Conservation (phyloP, 2,888 invertebrate genomes). For the Perizoma flavofasciatum region DNA sequence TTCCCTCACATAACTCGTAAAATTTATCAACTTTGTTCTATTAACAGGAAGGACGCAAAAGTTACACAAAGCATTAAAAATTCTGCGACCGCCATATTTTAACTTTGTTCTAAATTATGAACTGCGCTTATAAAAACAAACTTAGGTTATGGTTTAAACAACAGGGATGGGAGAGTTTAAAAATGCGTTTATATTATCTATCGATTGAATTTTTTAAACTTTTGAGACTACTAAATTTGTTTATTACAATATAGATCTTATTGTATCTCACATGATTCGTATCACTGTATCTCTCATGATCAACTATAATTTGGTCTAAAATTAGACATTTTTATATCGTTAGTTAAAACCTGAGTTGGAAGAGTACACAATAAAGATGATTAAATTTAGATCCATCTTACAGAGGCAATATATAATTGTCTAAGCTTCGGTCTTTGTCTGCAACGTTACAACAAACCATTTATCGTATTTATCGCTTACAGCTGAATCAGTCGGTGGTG, state of each 20-base stretch:
- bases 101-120: slow-evolving; percentile 21
- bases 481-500: slow-evolving; percentile 8
- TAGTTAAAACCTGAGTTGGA: too few species aligned
- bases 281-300: too few species aligned
- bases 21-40: slow-evolving; percentile 14
- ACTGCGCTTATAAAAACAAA: slow-evolving; percentile 18
- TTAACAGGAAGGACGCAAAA: slow-evolving; percentile 14
- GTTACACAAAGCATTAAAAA: slow-evolving; percentile 17
- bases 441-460: too few species aligned
- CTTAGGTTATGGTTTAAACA: slow-evolving; percentile 8
- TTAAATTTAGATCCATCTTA: too few species aligned
- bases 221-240: too few species aligned
- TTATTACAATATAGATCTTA: too few species aligned
- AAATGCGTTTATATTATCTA: slow-evolving; percentile 4
- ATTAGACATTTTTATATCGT: too few species aligned
- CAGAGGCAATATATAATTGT: too few species aligned
- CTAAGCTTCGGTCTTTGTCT: too few species aligned
- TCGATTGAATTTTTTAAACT: not conserved
- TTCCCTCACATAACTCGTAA: not conserved
- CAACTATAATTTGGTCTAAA: too few species aligned
- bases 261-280: too few species aligned
- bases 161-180: slow-evolving; percentile 6
- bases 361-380: too few species aligned
- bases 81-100: slow-evolving; percentile 21
- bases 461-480: not conserved